Percentiles rank a stretch among this genome's conserved stretches.
Conservation (phyloP, 2,113 vertebrate genomes). For the Phocoena phocoena region DNA sequence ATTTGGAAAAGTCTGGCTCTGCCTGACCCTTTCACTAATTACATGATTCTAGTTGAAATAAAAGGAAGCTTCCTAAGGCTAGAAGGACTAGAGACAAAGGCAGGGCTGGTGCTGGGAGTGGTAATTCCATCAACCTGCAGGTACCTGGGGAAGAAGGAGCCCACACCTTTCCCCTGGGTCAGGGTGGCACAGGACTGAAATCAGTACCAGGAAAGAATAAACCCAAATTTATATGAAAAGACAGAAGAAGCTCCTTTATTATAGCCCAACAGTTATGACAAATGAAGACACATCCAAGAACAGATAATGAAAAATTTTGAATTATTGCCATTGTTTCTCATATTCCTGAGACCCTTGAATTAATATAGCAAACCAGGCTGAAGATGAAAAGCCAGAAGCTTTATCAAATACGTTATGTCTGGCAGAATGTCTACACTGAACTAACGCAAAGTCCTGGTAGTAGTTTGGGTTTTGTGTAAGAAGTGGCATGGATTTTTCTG, state of each 20-base stretch:
- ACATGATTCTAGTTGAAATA: neutral
- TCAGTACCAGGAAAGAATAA: neutral
- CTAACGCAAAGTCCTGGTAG: neutral
- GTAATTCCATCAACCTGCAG: too few relatives aligned
- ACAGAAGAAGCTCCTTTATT: slow-evolving; percentile 57
- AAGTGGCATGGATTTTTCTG: slow-evolving; percentile 63
- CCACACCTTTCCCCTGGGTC: neutral
- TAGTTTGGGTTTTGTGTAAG: slow-evolving; percentile 27
- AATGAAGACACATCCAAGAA: slow-evolving; percentile 70
- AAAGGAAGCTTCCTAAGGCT: neutral
- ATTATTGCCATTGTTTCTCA: slow-evolving; percentile 77
- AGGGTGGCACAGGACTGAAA: neutral
- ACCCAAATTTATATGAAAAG: neutral
- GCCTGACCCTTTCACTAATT: neutral
- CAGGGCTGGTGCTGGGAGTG: neutral
- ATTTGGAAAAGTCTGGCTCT: neutral
- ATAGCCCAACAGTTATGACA: slow-evolving; percentile 63
- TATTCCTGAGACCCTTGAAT: slow-evolving; percentile 66
- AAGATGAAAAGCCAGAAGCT: slow-evolving; percentile 78
- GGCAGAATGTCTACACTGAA: slow-evolving; percentile 38
- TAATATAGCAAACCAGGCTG: slow-evolving; percentile 71
- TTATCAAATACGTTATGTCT: slow-evolving; percentile 72
- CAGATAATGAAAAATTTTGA: slow-evolving; percentile 80
- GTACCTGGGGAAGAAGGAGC: neutral
- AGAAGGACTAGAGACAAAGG: neutral